Conservation (phyloP, 1,140 invertebrate genomes). For the Brachionus paranguensis region DNA sequence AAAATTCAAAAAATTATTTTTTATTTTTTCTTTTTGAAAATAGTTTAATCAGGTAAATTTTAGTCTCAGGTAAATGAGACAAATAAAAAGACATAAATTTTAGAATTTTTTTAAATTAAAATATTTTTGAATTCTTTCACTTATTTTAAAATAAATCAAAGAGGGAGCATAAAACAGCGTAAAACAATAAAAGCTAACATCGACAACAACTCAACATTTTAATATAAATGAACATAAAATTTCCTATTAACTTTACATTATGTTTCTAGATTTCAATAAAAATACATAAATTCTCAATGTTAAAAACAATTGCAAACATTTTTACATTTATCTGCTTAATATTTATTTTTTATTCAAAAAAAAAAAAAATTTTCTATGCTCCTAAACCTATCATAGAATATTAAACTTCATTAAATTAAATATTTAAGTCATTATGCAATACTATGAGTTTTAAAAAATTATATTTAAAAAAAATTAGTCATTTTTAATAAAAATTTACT, state of each 20-base stretch:
- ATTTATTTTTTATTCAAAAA: not conserved
- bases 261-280: constrained; percentile 8
- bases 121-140: not conserved
- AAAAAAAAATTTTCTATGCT: not conserved
- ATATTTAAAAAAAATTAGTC: not conserved
- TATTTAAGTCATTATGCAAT: not conserved
- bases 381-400: not conserved
- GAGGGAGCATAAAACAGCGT: not conserved
- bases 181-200: not conserved
- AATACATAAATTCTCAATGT: not conserved
- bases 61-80: not conserved
- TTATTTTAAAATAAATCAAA: not conserved
- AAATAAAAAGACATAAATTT: not conserved
- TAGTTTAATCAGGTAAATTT: not conserved
- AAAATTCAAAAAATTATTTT: too few species aligned
- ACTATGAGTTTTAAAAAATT: not conserved
- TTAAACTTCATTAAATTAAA: not conserved
- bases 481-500: not conserved
- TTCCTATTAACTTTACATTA: not conserved
- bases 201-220: not conserved
- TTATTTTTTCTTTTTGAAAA: not conserved
- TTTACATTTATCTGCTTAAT: constrained; percentile 5
- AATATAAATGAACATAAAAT: not conserved
- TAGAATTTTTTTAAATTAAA: not conserved
- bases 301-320: constrained; percentile 7